Base-by-base conservation (phyloP, 1,140 invertebrate genomes). In the Scaptomyza pallida region DNA sequence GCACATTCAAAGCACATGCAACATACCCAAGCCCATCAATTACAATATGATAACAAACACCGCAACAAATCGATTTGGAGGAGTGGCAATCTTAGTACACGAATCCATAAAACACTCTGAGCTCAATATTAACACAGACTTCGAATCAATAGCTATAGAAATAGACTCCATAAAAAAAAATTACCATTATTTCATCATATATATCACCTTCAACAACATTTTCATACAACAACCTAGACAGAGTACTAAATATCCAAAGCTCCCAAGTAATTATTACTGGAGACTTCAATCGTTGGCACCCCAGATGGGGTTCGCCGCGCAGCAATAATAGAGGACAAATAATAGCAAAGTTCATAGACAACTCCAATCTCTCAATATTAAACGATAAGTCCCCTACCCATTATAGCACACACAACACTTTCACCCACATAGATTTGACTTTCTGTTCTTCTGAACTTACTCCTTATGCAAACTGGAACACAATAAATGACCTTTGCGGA, bases 401-500 rank as follows among this genome's bases (percentile, higher is more conserved):
- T 19, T 69, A 60, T 26, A 60, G 56, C n/a, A 68, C 64, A 0
- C 56, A 69, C 26, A 60, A 69, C 10, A 52, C 50, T 2, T 47
- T 35, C 12, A 54, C 65, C 17, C 56, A 69, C 21, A 57, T 61
- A 2, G 65, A 69, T 41, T 23, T 23, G 21, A 23, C 21, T 23
- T 23, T 23, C 40, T 69, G 2, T 30, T 47, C n/a, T n/a, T 62
- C 15, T 41, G 35, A 8, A n/a, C n/a, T n/a, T n/a, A n/a, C n/a
- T n/a, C n/a, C n/a, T n/a, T n/a, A n/a, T n/a, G n/a, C n/a, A n/a
- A n/a, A n/a, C n/a, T n/a, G n/a, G n/a, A n/a, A n/a, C n/a, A n/a
- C n/a, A n/a, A 35, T 35, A 35, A 35, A 35, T 8, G 33, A 35
- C 33, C 33, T 35, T 35, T 10, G 33, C 12, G 33, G 33, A 8